Evolutionary conservation across 1,140 invertebrate species (phyloP).

Genomic region (Watersipora subatra): DNA sequence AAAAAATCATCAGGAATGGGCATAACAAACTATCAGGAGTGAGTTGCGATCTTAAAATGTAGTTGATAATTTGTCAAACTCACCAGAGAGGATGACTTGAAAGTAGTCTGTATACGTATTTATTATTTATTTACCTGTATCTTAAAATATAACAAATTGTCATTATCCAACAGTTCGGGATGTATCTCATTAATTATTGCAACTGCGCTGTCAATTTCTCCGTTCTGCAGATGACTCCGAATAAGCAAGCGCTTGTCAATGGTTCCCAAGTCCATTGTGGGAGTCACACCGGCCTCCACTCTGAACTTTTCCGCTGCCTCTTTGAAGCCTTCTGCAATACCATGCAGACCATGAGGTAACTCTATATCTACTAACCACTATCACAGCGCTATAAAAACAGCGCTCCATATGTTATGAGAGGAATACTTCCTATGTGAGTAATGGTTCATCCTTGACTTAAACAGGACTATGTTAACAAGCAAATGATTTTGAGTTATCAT

Average conservation of each 20-base stretch:
- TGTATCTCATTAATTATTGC: conserved; percentile 82
- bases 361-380: too few species aligned
- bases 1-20: too few species aligned
- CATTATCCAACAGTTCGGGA: conserved; percentile 85
- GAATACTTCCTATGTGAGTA: neutral
- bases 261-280: conserved; percentile 70
- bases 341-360: too few species aligned
- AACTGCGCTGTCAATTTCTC: conserved; percentile 82
- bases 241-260: conserved; percentile 87
- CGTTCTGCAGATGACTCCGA: conserved; percentile 81
- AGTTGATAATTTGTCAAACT: too few species aligned
- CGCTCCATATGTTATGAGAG: neutral
- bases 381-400: conserved; percentile 3
- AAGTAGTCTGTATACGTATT: too few species aligned
- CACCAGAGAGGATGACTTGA: too few species aligned
- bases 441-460: too few species aligned
- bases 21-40: too few species aligned
- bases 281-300: conserved; percentile 75
- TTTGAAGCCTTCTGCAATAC: conserved; percentile 79
- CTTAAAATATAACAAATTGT: conserved; percentile 88
- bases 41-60: too few species aligned
- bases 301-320: conserved; percentile 95
- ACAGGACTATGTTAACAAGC: too few species aligned
- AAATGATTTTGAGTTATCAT: too few species aligned
- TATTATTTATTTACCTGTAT: conserved; percentile 74